Conservation (phyloP, 1,140 invertebrate species). For the Papilio aristodemus region DNA sequence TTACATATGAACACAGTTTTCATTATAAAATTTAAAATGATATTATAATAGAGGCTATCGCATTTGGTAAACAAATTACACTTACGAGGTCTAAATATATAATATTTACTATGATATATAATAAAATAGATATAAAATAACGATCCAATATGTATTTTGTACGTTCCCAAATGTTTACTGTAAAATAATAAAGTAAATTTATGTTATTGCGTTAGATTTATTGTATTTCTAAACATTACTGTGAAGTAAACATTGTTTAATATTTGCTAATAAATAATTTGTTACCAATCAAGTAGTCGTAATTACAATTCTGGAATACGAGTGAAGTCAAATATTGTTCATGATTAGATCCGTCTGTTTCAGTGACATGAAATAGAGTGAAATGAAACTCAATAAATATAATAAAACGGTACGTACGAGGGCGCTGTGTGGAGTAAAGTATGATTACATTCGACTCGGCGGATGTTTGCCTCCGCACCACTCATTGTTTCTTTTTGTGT, state of each 20-base stretch:
- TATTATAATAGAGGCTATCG: neutral
- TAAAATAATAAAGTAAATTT: too few species aligned
- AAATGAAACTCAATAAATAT: slow-evolving; percentile 21
- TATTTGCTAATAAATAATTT: neutral
- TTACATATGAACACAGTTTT: neutral
- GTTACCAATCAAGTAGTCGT: slow-evolving; percentile 9
- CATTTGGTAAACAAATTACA: neutral
- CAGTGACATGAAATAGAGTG: slow-evolving; percentile 3
- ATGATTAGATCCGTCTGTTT: slow-evolving; percentile 17
- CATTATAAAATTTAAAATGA: neutral
- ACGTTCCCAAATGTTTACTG: too few species aligned
- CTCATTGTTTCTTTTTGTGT: slow-evolving; percentile 48
- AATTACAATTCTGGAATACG: slow-evolving; percentile 17
- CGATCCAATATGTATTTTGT: too few species aligned
- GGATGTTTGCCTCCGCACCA: slow-evolving; percentile 42
- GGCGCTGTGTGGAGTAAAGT: slow-evolving; percentile 1
- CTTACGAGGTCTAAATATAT: too few species aligned
- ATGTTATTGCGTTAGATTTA: too few species aligned
- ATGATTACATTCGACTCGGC: slow-evolving; percentile 22
- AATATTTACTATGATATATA: too few species aligned
- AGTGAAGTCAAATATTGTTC: slow-evolving; percentile 10
- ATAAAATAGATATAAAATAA: too few species aligned
- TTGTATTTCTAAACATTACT: neutral
- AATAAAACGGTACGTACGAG: slow-evolving; percentile 7
- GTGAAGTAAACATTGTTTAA: neutral